Evolutionary conservation across 2,888 invertebrate genomes (phyloP), one percentile per base, ranked within the genome.

Genomic region (Drosophila robusta): DNA sequence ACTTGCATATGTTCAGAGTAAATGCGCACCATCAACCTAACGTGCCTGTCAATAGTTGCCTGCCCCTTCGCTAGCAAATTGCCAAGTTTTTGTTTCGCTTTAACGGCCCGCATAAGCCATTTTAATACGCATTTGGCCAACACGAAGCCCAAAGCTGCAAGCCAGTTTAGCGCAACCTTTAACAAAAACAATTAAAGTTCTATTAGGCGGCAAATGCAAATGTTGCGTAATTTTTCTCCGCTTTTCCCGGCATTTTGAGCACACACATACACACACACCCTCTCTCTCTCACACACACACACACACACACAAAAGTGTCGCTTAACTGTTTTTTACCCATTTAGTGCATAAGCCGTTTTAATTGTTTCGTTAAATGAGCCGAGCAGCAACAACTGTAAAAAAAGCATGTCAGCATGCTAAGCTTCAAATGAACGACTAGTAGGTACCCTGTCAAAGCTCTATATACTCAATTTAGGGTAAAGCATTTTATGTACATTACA

Each of bases 281-380:
- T 51, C 22, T 36, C 39, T 36, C 11, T 38, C 32, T 22, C 16
- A 36, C 32, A 36, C 42, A 0, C 12, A 41, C 26, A 24, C 42
- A 60, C 36, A 75, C 52, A 29, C 16, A 42, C 16, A 45, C 47
- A 64, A 60, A 55, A 81, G 24, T 70, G 86, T 65, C 68, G 88
- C 72, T 67, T 87, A 81, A 81, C 72, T 87, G 79, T 87, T 84
- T 75, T 80, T 72, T 64, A 54, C 79, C 82, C 70, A 71, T 70
- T 82, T 72, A 73, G 82, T 81, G 86, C 82, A 77, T 86, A 88
- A 83, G 83, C 83, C 86, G 62, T 72, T 83, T 83, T 83, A 83
- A 83, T 88, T 83, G 86, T 88, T 83, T 83, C 83, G 77, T 88
- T 88, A 80, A 83, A 83, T 86, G 88, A 86, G 77, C 71, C 74